Evolutionary conservation across 1,140 invertebrate species (phyloP).

Genomic region (Drosophila lacertosa): DNA sequence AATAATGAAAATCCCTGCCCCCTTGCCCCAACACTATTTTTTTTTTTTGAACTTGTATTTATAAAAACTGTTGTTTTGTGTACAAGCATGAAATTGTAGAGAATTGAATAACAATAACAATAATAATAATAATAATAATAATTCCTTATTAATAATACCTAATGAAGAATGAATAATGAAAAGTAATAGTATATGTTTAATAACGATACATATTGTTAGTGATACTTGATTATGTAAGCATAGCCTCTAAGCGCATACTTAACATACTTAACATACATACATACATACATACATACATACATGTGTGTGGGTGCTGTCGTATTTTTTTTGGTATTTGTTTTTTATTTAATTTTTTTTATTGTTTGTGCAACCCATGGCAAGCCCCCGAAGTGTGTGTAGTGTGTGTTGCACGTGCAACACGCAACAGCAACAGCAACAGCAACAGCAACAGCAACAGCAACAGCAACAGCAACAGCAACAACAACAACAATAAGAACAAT

Average conservation of each 20-base stretch:
- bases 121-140: not conserved
- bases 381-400: constrained; percentile 22
- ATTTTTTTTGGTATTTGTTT: constrained; percentile 51
- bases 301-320: constrained; percentile 27
- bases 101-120: constrained; percentile 43
- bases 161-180: constrained; percentile 33
- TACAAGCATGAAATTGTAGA: constrained; percentile 61
- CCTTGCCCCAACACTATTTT: constrained; percentile 11
- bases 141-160: constrained; percentile 15
- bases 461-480: too few relatives aligned
- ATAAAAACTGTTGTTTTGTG: constrained; percentile 67
- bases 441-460: too few relatives aligned
- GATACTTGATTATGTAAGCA: constrained; percentile 74
- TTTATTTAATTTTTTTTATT: constrained; percentile 51
- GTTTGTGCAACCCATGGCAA: constrained; percentile 24
- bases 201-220: constrained; percentile 76
- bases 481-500: too few relatives aligned
- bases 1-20: constrained; percentile 22
- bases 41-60: constrained; percentile 68
- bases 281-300: too few relatives aligned
- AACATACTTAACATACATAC: too few relatives aligned
- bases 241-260: constrained; percentile 62
- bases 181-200: constrained; percentile 45
- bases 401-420: too few relatives aligned
- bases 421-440: too few relatives aligned